These are phyloP conservation scores for Esperia sulphurella DNA, from an alignment of 2,888 invertebrate genomes.

Conservation along the genomic window DNA sequence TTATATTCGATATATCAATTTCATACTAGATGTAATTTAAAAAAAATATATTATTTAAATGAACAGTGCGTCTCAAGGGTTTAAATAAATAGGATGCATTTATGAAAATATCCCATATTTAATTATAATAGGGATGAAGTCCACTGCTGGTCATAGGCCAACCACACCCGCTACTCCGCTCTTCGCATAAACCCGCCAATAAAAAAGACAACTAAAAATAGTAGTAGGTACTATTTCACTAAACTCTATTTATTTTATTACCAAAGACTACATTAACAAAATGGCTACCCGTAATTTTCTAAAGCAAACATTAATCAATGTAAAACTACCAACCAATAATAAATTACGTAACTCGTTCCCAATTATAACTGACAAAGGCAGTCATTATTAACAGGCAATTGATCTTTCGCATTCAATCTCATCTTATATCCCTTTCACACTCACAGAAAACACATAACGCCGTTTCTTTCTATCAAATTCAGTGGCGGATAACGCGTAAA, in stretches of 20 bases:
- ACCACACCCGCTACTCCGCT: too few relatives aligned
- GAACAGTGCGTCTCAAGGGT: too few relatives aligned
- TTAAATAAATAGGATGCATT: too few relatives aligned
- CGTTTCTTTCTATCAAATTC: conserved; percentile 15
- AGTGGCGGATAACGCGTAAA: conserved; percentile 25
- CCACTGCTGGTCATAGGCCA: too few relatives aligned
- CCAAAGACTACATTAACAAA: conserved; percentile 23
- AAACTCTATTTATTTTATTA: conserved; percentile 18
- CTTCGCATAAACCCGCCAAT: too few relatives aligned
- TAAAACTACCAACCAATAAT: conserved; percentile 32
- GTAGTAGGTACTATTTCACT: too few relatives aligned
- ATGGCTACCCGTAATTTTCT: conserved; percentile 44
- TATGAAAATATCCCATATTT: too few relatives aligned
- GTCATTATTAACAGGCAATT: conserved; percentile 51
- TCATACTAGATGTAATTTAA: too few relatives aligned
- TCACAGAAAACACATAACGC: conserved; percentile 8
- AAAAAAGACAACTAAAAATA: too few relatives aligned
- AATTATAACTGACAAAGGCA: conserved; percentile 53
- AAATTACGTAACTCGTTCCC: conserved; percentile 40
- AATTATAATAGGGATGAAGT: too few relatives aligned
- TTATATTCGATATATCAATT: too few relatives aligned
- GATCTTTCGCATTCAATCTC: conserved; percentile 38
- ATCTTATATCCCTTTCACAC: conserved; percentile 29
- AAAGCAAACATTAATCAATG: conserved; percentile 52
- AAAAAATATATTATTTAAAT: too few relatives aligned